phyloP scores from a whole-genome alignment of 2,797 vertebrate genomes.

The Potorous gilbertii region DNA sequence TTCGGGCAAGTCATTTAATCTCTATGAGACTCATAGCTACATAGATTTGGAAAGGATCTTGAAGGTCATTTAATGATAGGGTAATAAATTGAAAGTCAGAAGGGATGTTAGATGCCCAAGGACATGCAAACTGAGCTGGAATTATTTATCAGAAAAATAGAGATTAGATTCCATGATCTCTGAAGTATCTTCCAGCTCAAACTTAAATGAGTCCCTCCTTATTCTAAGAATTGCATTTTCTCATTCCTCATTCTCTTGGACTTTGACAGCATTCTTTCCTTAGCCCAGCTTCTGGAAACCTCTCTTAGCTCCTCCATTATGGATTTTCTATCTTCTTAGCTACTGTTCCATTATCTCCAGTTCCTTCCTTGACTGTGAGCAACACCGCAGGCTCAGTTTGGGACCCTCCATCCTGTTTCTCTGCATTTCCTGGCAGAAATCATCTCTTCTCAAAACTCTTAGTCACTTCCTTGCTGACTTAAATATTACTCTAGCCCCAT shows the following conservation, averaged over 20 bases:
- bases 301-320: neutral
- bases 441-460: neutral
- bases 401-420: neutral
- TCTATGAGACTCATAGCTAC: neutral
- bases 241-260: neutral
- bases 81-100: neutral
- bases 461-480: neutral
- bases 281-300: neutral
- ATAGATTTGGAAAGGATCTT: neutral
- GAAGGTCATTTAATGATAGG: neutral
- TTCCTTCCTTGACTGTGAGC: neutral
- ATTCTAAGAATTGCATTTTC: neutral
- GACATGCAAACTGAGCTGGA: neutral
- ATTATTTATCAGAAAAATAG: neutral
- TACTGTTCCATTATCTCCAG: neutral
- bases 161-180: neutral
- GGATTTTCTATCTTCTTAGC: neutral
- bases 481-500: conserved; percentile 6
- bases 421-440: neutral
- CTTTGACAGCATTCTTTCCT: neutral
- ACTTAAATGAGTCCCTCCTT: neutral
- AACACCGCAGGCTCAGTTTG: neutral
- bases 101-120: neutral
- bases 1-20: neutral
- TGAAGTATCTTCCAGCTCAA: neutral